Conservation (phyloP, 2,113 vertebrate genomes). For the Speoplatyrhinus poulsoni region DNA sequence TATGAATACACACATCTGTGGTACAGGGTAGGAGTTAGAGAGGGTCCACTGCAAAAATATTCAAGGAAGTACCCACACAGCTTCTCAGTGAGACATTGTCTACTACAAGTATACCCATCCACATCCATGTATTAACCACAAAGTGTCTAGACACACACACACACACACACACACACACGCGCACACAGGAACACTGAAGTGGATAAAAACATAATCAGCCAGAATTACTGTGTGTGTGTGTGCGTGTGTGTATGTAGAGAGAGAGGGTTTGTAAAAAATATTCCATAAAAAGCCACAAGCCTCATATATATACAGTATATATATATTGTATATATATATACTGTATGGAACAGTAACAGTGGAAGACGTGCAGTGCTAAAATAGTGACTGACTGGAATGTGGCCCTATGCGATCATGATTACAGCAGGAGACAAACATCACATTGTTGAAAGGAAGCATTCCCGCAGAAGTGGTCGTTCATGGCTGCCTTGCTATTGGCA, state of each 20-base stretch:
- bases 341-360: too few species aligned
- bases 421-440: slow-evolving; percentile 53
- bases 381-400: not conserved
- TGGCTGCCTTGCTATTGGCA: slow-evolving; percentile 3
- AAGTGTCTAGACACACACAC: too few species aligned
- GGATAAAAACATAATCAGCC: slow-evolving; percentile 32
- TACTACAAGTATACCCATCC: too few species aligned
- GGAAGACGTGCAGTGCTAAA: not conserved
- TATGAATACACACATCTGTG: not conserved
- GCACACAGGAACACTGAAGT: slow-evolving; percentile 8
- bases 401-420: too few species aligned
- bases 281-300: not conserved
- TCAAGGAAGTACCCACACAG: too few species aligned
- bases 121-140: too few species aligned
- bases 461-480: slow-evolving; percentile 52
- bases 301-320: too few species aligned
- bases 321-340: too few species aligned
- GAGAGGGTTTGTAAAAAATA: not conserved
- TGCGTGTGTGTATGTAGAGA: slow-evolving; percentile 26
- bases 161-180: too few species aligned
- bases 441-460: slow-evolving; percentile 62
- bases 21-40: too few species aligned
- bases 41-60: too few species aligned
- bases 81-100: too few species aligned
- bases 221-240: not conserved